Percentiles rank a stretch among this genome's conserved stretches.
These are phyloP conservation scores for Zhengitettix transpicula DNA, from an alignment of 2,888 invertebrate species.

Conservation along the genomic window DNA sequence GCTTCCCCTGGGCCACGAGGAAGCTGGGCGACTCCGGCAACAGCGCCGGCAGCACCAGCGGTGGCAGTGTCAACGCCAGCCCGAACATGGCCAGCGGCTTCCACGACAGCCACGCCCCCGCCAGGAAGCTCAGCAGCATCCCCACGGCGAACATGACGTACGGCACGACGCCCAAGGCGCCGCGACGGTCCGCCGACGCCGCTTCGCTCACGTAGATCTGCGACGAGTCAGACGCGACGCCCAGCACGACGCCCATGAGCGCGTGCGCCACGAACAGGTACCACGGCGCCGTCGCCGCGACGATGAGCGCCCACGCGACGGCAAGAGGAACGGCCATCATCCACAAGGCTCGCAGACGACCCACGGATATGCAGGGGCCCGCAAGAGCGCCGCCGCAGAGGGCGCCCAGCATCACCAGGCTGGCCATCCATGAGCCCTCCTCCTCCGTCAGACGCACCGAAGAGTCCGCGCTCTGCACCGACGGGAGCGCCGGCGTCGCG, in stretches of 20 bases:
- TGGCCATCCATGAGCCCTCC: constrained; percentile 13
- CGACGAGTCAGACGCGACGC: constrained; percentile 9
- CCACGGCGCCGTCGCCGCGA: constrained; percentile 6
- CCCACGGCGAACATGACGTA: constrained; percentile 14
- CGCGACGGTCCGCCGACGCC: constrained; percentile 9
- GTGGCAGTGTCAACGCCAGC: constrained; percentile 8
- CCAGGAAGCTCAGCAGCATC: constrained; percentile 9
- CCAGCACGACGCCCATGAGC: constrained; percentile 10
- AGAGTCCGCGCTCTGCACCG: constrained; percentile 5
- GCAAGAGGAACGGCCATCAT: constrained; percentile 7
- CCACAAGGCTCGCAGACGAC: constrained; percentile 11
- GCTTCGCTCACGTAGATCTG: constrained; percentile 12
- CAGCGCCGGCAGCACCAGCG: constrained; percentile 9
- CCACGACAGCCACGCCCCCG: constrained; percentile 12
- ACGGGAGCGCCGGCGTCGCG: constrained; percentile 11
- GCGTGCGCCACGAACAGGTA: constrained; percentile 8
- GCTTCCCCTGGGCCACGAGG: constrained; percentile 7
- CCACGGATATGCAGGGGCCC: constrained; percentile 12
- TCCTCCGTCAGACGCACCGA: constrained; percentile 6
- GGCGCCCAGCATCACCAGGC: constrained; percentile 12
- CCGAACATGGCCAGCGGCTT: constrained; percentile 12
- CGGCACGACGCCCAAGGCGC: constrained; percentile 12
- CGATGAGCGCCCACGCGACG: constrained; percentile 8
- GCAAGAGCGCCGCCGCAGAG: constrained; percentile 9
- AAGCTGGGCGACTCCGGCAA: constrained; percentile 12